These are phyloP conservation scores for Axea sp. DNA, from an alignment of 2,888 invertebrate species.

Conservation along the genomic window DNA sequence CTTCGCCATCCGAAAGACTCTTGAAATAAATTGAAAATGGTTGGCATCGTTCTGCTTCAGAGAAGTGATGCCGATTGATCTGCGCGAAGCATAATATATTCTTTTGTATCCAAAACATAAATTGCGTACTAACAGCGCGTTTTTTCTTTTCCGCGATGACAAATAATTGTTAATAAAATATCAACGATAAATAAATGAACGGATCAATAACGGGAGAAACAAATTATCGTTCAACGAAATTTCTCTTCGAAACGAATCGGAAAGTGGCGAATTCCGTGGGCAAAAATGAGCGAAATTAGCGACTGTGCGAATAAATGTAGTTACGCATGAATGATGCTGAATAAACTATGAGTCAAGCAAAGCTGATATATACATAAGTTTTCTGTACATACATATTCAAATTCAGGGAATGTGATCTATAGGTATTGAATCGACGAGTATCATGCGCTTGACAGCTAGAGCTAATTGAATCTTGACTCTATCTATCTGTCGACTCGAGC, in stretches of 20 bases:
- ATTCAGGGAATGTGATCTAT: constrained; percentile 55
- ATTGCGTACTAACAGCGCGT: constrained; percentile 22
- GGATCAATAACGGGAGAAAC: too few species aligned
- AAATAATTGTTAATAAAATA: too few species aligned
- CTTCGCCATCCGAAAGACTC: constrained; percentile 73
- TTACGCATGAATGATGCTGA: constrained; percentile 14
- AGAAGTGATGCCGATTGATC: constrained; percentile 71
- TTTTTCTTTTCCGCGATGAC: too few species aligned
- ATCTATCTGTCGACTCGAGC: constrained; percentile 75
- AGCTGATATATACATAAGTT: constrained; percentile 62
- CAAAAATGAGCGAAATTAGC: constrained; percentile 33
- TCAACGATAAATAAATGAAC: too few species aligned
- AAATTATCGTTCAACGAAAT: too few species aligned
- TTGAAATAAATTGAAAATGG: constrained; percentile 78
- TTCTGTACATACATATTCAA: constrained; percentile 61
- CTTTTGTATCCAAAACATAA: constrained; percentile 56
- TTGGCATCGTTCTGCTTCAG: constrained; percentile 72
- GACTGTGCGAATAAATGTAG: constrained; percentile 9
- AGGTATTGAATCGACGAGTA: constrained; percentile 77
- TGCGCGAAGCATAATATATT: constrained; percentile 63
- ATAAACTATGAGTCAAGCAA: constrained; percentile 37
- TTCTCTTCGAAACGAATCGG: too few species aligned
- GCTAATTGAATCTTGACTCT: constrained; percentile 79
- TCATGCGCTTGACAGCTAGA: constrained; percentile 78
- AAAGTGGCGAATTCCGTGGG: constrained; percentile 14